Evolutionary conservation across 37 sponge, comb jelly and placozoan genomes (phyloP).

Genomic region (Sycon ciliatum): DNA sequence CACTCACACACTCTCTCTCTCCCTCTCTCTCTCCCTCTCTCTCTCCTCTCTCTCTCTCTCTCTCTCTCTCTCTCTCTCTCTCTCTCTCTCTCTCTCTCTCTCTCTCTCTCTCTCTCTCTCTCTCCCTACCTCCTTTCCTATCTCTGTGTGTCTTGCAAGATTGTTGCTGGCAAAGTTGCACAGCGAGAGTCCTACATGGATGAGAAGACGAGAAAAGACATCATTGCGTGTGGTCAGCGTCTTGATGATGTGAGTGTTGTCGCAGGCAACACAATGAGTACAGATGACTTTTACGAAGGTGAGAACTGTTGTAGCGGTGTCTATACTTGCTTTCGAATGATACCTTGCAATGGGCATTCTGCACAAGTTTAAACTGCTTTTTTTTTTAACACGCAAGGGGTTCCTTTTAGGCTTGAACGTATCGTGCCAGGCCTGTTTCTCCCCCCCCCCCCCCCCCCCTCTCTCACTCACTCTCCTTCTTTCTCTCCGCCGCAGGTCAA

Average conservation of each 20-base stretch:
- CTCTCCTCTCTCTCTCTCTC: neutral
- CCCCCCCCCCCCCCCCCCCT: too few relatives aligned
- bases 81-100: neutral
- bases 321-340: slow-evolving; percentile 1
- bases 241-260: slow-evolving; percentile 19
- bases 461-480: too few relatives aligned
- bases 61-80: neutral
- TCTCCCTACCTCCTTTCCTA: neutral
- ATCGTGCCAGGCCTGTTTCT: too few relatives aligned
- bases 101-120: neutral
- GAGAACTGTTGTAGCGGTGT: neutral
- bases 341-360: too few relatives aligned
- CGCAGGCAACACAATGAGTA: slow-evolving; percentile 76
- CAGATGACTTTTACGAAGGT: slow-evolving; percentile 99
- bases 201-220: too few relatives aligned
- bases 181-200: too few relatives aligned
- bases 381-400: too few relatives aligned
- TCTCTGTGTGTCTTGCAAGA: neutral
- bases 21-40: slow-evolving; percentile 1
- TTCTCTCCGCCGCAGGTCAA: slow-evolving; percentile 69
- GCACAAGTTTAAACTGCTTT: too few relatives aligned
- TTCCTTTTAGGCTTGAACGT: too few relatives aligned
- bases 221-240: neutral
- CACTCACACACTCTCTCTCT: slow-evolving; percentile 24
- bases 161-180: too few relatives aligned